Evolutionary conservation across 2,888 invertebrate species (phyloP).

Genomic region (Patella caerulea): DNA sequence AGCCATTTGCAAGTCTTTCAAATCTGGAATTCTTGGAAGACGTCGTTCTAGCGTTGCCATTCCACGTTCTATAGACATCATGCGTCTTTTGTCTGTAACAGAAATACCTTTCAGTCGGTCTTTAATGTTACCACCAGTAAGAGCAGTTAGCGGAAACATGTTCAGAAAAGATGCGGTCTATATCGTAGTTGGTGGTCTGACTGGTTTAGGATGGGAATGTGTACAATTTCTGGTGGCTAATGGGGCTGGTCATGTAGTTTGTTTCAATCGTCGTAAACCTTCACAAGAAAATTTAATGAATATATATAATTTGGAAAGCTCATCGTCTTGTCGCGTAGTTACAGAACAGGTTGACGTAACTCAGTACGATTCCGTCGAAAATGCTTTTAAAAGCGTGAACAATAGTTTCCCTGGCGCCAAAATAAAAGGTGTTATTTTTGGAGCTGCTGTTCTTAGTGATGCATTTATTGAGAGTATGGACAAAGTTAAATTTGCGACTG

Average conservation of each 20-base stretch:
- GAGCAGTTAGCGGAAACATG: conserved; percentile 20
- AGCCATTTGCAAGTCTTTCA: too few species aligned
- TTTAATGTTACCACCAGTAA: not conserved
- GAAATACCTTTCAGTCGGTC: too few species aligned
- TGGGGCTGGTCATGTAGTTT: conserved; percentile 45
- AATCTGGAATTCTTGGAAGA: too few species aligned
- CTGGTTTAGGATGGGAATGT: conserved; percentile 56
- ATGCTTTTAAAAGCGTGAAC: conserved; percentile 31
- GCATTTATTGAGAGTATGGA: conserved; percentile 36
- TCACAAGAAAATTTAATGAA: conserved; percentile 29
- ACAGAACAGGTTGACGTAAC: conserved; percentile 45
- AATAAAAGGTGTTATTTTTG: conserved; percentile 53
- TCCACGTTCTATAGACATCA: too few species aligned
- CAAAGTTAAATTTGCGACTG: conserved; percentile 36
- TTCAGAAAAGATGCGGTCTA: conserved; percentile 44
- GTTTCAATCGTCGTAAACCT: conserved; percentile 42
- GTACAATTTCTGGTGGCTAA: conserved; percentile 40
- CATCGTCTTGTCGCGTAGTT: conserved; percentile 32
- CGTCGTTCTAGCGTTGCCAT: too few species aligned
- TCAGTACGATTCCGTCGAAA: conserved; percentile 32
- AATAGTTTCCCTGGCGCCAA: conserved; percentile 19
- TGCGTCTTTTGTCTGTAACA: too few species aligned
- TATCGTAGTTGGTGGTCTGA: conserved; percentile 54
- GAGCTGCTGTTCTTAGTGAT: conserved; percentile 49
- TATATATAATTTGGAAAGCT: conserved; percentile 28